Percentiles rank a stretch among this genome's conserved stretches.
Evolutionary conservation across 2,888 invertebrate genomes (phyloP).

Genomic region (Laothoe populi): DNA sequence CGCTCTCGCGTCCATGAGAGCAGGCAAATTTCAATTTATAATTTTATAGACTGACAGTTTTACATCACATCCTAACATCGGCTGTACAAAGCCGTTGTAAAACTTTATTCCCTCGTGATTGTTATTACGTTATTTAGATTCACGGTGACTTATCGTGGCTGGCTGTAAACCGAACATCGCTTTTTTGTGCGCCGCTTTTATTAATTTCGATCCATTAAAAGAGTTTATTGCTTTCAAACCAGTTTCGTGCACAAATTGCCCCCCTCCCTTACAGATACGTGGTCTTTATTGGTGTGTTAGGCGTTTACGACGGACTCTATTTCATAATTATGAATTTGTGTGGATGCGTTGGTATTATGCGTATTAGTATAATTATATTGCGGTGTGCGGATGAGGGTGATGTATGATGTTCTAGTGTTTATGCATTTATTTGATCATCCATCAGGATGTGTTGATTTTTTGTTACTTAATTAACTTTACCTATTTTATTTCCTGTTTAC

Average conservation of each 20-base stretch:
- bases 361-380: conserved; percentile 35
- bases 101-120: conserved; percentile 37
- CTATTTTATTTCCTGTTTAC: too few relatives aligned
- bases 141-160: conserved; percentile 54
- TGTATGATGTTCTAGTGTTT: neutral
- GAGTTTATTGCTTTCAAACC: conserved; percentile 68
- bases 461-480: too few relatives aligned
- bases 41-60: conserved; percentile 23
- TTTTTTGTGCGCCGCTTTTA: conserved; percentile 67
- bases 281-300: conserved; percentile 62
- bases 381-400: neutral
- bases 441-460: too few relatives aligned
- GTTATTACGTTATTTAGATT: conserved; percentile 58
- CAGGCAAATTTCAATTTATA: conserved; percentile 3
- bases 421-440: too few relatives aligned
- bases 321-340: conserved; percentile 53
- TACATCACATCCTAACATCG: conserved; percentile 21
- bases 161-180: conserved; percentile 50
- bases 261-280: conserved; percentile 52
- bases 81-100: conserved; percentile 26
- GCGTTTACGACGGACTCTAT: conserved; percentile 59
- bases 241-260: conserved; percentile 72
- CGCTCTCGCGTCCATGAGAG: neutral
- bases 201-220: conserved; percentile 76
- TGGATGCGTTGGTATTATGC: conserved; percentile 51